Evolutionary conservation across 1,140 invertebrate genomes (phyloP).

Genomic region (Phenacoccus solenopsis): DNA sequence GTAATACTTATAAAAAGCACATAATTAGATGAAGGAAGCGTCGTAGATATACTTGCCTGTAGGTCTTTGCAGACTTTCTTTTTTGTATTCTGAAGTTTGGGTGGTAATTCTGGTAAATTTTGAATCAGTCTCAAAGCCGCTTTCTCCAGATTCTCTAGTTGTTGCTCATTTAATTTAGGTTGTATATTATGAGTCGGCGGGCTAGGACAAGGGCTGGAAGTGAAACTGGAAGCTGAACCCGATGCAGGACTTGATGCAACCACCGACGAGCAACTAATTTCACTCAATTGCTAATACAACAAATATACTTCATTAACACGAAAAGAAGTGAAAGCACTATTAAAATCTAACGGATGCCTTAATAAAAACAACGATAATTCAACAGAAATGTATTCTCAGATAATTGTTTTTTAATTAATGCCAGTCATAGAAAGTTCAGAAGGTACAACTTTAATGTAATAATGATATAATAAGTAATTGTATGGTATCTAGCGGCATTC

Average conservation of each 20-base stretch:
- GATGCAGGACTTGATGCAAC: not conserved
- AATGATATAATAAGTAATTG: too few species aligned
- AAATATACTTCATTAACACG: not conserved
- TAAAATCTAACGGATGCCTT: too few species aligned
- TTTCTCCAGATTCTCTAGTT: slow-evolving; percentile 68
- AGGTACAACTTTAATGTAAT: too few species aligned
- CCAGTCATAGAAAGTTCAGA: too few species aligned
- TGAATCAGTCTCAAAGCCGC: slow-evolving; percentile 70
- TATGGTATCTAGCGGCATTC: too few species aligned
- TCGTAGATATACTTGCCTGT: slow-evolving; percentile 62
- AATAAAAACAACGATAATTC: too few species aligned
- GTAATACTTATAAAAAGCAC: too few species aligned
- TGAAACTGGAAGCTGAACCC: slow-evolving; percentile 28
- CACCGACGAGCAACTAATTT: not conserved
- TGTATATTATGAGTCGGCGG: slow-evolving; percentile 46
- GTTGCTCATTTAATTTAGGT: slow-evolving; percentile 64
- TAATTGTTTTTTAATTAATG: too few species aligned
- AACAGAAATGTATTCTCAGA: too few species aligned
- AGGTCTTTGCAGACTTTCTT: slow-evolving; percentile 80
- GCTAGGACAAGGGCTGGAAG: slow-evolving; percentile 29
- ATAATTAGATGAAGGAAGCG: too few species aligned
- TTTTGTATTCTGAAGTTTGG: slow-evolving; percentile 78
- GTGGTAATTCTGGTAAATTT: slow-evolving; percentile 69
- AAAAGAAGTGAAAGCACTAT: too few species aligned
- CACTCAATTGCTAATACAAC: not conserved